Evolutionary conservation across 2,797 vertebrate species (phyloP).

Genomic region (Rousettus madagascariensis): DNA sequence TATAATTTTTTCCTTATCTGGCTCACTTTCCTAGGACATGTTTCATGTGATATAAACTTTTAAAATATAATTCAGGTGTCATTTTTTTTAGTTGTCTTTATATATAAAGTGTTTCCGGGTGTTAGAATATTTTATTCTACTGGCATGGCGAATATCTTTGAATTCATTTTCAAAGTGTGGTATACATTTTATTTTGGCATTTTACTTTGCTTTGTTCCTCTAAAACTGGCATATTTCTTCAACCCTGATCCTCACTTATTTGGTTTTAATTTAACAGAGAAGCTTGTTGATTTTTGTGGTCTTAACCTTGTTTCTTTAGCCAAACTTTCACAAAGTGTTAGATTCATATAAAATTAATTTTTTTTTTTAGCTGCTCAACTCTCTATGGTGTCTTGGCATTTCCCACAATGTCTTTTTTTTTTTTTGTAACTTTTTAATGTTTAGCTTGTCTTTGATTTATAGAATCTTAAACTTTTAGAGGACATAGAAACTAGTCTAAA

Average conservation of each 20-base stretch:
- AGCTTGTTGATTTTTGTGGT: conserved; percentile 29
- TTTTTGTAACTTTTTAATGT: conserved; percentile 15
- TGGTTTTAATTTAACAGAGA: conserved; percentile 48
- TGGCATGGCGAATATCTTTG: neutral
- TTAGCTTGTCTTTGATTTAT: conserved; percentile 40
- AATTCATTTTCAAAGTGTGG: neutral
- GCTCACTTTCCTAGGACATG: neutral
- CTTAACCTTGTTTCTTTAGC: conserved; percentile 51
- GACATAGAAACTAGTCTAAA: conserved; percentile 29
- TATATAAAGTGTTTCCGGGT: neutral
- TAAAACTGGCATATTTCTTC: conserved; percentile 15
- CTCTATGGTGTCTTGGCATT: neutral
- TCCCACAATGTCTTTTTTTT: neutral
- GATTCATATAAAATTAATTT: neutral
- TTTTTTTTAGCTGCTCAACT: neutral
- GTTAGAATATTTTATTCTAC: neutral
- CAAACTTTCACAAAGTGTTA: neutral
- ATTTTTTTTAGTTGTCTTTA: conserved; percentile 8
- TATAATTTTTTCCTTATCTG: conserved; percentile 30
- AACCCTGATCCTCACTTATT: conserved; percentile 38
- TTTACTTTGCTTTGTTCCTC: conserved; percentile 24
- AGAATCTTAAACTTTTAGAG: conserved; percentile 11
- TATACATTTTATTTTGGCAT: conserved; percentile 42
- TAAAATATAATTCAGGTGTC: neutral
- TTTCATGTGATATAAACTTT: conserved; percentile 27